Base-by-base conservation (phyloP, 2,113 vertebrate genomes). In the Nycticorax nycticorax region DNA sequence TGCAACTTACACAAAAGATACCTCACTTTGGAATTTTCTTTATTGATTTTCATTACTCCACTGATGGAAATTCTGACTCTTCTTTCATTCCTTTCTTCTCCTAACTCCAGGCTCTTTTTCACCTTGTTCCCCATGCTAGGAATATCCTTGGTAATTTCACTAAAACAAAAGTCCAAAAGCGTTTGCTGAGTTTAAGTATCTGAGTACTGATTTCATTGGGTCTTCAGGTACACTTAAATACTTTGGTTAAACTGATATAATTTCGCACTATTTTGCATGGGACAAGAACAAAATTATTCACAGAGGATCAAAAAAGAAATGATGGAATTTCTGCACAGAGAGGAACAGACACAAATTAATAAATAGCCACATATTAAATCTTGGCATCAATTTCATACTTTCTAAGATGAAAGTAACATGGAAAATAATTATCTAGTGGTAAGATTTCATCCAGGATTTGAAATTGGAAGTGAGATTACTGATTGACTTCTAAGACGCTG, bases 131-230 rank as follows among this genome's bases (percentile, higher is more conserved):
- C 6, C 3, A 47, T 17, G 5, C 11, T 41, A 21, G 22, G 1
- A 68, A 73, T 16, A 12, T 28, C 20, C 17, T 50, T 76, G 28
- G 23, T 28, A 79, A 72, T 32, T 28, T 85, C 26, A 30, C 5
- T 50, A 56, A 73, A 79, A 15, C 1, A 1, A 60, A 68, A 39
- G 35, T 32, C 14, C 6, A 0, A 17, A 89, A 81, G 1, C 0
- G 0, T 62, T 82, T 55, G 3, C 5, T 81, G 37, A 77, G 11
- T 22, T 81, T 43, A 35, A 41, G 3, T 39, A 22, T 16, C 37
- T 37, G 7, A 55, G 16, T 69, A 27, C 0, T 55, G 22, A 73
- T 78, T 79, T 79, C 15, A 72, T 0, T 39, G 35, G 7, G 5
- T 37, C 18, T 89, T 10, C 19, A 20, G 10, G 26, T 18, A 56